Evolutionary conservation across 2,888 invertebrate species (phyloP).

Genomic region (Dryadula phaetusa): DNA sequence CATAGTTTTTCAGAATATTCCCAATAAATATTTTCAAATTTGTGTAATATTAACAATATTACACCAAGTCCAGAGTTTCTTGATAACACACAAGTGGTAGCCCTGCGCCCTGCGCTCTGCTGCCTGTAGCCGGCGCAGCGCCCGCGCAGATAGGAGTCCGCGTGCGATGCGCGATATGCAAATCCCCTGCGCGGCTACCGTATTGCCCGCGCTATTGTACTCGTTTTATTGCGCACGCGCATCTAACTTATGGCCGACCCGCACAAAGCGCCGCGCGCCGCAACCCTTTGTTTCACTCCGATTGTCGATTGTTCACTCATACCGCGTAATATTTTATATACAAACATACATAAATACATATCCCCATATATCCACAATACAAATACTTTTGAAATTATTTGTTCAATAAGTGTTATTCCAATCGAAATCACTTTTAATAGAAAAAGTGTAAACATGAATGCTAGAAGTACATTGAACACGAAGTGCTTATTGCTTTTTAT

Average conservation of each 20-base stretch:
- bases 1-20: no score
- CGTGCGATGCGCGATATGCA: constrained; percentile 73
- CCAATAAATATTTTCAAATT: no score
- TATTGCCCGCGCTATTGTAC: constrained; percentile 72
- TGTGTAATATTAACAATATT: neutral
- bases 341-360: no score
- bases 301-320: constrained; percentile 67
- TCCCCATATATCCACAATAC: constrained; percentile 15
- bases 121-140: neutral
- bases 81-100: neutral
- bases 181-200: constrained; percentile 67
- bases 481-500: neutral
- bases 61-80: neutral
- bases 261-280: constrained; percentile 53
- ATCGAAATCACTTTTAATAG: neutral
- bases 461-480: neutral
- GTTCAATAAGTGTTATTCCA: neutral
- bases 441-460: neutral
- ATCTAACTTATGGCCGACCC: constrained; percentile 67
- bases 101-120: neutral
- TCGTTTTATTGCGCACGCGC: constrained; percentile 47
- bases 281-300: constrained; percentile 53
- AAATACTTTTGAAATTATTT: neutral
- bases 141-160: constrained; percentile 47
- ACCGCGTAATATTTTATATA: constrained; percentile 51